Evolutionary conservation across 2,797 vertebrate species (phyloP), one percentile per base, ranked within the genome.

Genomic region (Cryptoprocta ferox): DNA sequence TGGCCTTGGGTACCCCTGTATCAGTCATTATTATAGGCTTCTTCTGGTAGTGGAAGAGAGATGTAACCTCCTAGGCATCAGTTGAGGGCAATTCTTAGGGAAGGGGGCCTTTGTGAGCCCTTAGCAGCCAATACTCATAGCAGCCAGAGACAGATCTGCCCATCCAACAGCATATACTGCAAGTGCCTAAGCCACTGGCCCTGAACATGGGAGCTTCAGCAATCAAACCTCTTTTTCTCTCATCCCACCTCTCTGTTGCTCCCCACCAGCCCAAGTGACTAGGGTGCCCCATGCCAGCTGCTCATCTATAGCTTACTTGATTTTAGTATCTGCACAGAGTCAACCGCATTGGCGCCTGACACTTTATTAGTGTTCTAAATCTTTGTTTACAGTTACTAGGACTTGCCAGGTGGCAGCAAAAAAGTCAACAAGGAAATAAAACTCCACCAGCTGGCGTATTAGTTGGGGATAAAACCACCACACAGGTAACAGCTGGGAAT

Each of bases 381-480:
- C 96, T 97, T 95, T 97, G 97, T 98, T 97, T 97, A 97, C 97
- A 93, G 91, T 98, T 94, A 95, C 94, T 80, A 97, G 94, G 95
- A 87, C 95, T 97, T 94, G 76, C 94, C 82, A 97, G 95, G 95
- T 97, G 88, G 91, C 70, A 94, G 78, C 50, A 73, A 83, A 97
- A 98, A 95, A 97, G 97, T 97, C 97, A 98, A 98, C 97, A 98
- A 97, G 97, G 97, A 97, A 97, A 96, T 97, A 96, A 97, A 96
- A 91, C 93, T 70, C 85, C 11, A 61, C 89, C 96, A 98, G 93
- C 94, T 97, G 97, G 92, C 48, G 21, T 91, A 97, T 86, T 90
- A 73, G 30, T 85, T 45, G 45, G 56, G 61, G 75, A 92, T 96
- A 90, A 96, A 95, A 61, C 56, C 39, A 83, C 6, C 79, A 75